These are phyloP conservation scores for Drosophila stalkeri DNA, from an alignment of 2,888 invertebrate genomes.

Conservation along the genomic window DNA sequence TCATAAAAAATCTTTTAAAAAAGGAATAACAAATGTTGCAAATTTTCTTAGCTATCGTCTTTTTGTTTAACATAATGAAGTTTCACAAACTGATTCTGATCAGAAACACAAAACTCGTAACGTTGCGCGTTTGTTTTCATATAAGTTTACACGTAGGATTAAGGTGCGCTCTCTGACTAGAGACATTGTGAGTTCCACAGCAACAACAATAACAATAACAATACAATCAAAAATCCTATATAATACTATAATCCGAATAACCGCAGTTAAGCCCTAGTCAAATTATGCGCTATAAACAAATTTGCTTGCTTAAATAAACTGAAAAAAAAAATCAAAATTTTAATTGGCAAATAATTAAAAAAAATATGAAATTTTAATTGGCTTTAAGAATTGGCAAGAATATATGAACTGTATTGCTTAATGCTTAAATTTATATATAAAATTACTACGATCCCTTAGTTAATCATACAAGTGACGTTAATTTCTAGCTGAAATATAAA, in stretches of 20 bases:
- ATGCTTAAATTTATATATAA: conserved; percentile 31
- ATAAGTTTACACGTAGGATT: conserved; percentile 82
- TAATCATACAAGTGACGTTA: conserved; percentile 44
- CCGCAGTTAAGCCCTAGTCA: conserved; percentile 26
- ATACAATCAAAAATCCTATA: conserved; percentile 15
- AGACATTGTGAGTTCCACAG: conserved; percentile 80
- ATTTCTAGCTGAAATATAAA: conserved; percentile 34
- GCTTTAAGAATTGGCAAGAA: conserved; percentile 44
- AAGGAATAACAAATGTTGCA: conserved; percentile 49
- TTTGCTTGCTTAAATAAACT: conserved; percentile 45
- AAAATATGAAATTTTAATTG: conserved; percentile 28
- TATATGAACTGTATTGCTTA: conserved; percentile 30
- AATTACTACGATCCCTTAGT: conserved; percentile 21
- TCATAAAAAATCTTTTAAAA: conserved; percentile 20
- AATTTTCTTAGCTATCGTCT: conserved; percentile 45
- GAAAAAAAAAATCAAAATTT: background rate
- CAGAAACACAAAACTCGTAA: conserved; percentile 40
- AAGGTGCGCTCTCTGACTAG: conserved; percentile 81
- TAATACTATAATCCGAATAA: conserved; percentile 15
- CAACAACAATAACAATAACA: conserved; percentile 16
- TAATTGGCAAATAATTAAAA: conserved; percentile 14
- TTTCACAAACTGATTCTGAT: conserved; percentile 29
- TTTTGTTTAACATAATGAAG: conserved; percentile 48
- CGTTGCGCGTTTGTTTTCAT: conserved; percentile 75
- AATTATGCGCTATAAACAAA: conserved; percentile 48